Evolutionary conservation across 53 echinoderm and acorn worm genomes (phyloP), one percentile per base, ranked within the genome.

Genomic region (Apostichopus leukothele): DNA sequence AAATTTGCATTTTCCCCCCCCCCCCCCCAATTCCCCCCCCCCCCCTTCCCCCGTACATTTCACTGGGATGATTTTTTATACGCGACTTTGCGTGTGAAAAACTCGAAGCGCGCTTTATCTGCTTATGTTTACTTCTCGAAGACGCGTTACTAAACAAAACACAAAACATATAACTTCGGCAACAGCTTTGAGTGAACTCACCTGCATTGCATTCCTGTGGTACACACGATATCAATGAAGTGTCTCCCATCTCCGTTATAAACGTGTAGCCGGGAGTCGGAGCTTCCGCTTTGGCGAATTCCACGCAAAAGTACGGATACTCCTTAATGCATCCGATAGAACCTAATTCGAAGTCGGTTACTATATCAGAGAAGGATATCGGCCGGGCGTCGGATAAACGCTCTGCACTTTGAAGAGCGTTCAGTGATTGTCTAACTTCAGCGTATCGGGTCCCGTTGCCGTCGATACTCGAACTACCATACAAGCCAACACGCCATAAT

Each of bases 161-260:
- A 57, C 57, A 1, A 57, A 57, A 57, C 10, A 57, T 7, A 57
- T 57, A 57, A 57, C 7, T 16, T 71, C 71, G n/a, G 14, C 71
- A 71, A 71, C 18, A 71, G 16, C 18, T 19, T 71, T n/a, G 18
- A 71, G 71, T 6, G 71, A 71, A 71, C 71, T 71, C 22, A 75
- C 88, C 74, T 74, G 54, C 74, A 50, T 74, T 18, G 74, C 88
- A 87, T 74, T 87, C 88, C 53, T 73, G 53, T 53, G 52, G n/a
- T 59, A 73, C 26, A 54, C 88, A 87, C 9, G 53, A 50, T 87
- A 75, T 87, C 53, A 87, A 13, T 9, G 75, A 87, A 18, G 50
- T 18, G 5, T 75, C 88, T 75, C 20, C 75, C 2, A 73, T 22
- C 51, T 87, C 88, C 7, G 67, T 85, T 19, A 11, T 73, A 75